Percentiles rank a stretch among this genome's conserved stretches.
These are phyloP conservation scores for Cettia cetti DNA, from an alignment of 2,113 vertebrate genomes.

Conservation along the genomic window DNA sequence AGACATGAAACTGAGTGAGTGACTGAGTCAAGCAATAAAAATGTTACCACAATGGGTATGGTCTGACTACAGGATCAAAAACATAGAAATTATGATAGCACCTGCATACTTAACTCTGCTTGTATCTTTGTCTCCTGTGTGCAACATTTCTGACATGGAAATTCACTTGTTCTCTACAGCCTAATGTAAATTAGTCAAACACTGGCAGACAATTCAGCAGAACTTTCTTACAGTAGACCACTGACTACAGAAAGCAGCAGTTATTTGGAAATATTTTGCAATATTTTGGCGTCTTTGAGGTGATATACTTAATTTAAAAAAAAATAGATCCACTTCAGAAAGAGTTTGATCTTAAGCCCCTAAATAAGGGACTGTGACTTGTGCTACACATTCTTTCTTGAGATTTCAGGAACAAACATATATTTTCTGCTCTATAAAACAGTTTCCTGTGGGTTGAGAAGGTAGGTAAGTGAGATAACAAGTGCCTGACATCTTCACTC, in stretches of 20 bases:
- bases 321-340: neutral
- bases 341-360: neutral
- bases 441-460: neutral
- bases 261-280: neutral
- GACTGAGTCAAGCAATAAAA: neutral
- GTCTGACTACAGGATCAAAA: neutral
- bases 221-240: neutral
- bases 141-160: neutral
- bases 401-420: neutral
- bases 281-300: neutral
- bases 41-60: neutral
- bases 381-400: neutral
- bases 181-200: neutral
- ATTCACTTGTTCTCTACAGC: neutral
- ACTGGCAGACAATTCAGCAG: neutral
- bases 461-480: neutral
- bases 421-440: neutral
- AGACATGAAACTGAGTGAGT: neutral
- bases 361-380: neutral
- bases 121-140: neutral
- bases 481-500: neutral
- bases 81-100: neutral
- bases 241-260: neutral
- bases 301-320: neutral
- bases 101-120: neutral